phyloP scores from a whole-genome alignment of 2,113 vertebrate species.

The Crotalus viridis region DNA sequence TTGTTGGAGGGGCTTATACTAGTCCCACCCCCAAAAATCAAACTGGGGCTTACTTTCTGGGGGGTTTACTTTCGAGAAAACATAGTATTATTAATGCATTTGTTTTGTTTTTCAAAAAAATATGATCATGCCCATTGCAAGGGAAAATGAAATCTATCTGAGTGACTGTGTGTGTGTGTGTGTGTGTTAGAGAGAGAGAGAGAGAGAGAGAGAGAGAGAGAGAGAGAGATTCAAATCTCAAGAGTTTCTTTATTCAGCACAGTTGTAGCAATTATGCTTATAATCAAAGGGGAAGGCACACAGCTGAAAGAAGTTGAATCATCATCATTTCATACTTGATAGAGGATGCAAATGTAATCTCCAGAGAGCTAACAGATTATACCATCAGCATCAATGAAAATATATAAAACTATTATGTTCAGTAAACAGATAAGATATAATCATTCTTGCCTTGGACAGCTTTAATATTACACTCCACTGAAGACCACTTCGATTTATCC shows the following conservation, averaged over 20 bases:
- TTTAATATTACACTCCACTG: neutral
- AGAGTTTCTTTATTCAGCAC: neutral
- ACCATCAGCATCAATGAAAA: neutral
- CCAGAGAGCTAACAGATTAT: conserved; percentile 2
- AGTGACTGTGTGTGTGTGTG: neutral
- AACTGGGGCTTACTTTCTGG: too few relatives aligned
- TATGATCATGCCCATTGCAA: neutral
- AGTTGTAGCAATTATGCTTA: neutral
- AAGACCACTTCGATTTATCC: neutral
- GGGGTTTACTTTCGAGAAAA: too few relatives aligned
- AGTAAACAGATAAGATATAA: neutral
- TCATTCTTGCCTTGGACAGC: neutral
- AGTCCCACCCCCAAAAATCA: too few relatives aligned
- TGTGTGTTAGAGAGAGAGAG: neutral
- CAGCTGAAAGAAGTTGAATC: neutral
- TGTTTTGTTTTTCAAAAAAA: neutral
- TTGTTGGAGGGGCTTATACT: too few relatives aligned
- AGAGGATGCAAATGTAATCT: conserved; percentile 13
- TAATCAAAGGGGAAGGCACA: conserved; percentile 14
- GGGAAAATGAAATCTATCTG: rapidly evolving
- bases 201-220: too few relatives aligned
- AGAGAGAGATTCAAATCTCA: conserved; percentile 4
- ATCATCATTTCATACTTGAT: conserved; percentile 9
- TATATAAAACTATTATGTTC: neutral
- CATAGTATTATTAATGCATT: neutral